These are phyloP conservation scores for Trichonephila clavata DNA, from an alignment of 1,140 invertebrate genomes.

Conservation along the genomic window DNA sequence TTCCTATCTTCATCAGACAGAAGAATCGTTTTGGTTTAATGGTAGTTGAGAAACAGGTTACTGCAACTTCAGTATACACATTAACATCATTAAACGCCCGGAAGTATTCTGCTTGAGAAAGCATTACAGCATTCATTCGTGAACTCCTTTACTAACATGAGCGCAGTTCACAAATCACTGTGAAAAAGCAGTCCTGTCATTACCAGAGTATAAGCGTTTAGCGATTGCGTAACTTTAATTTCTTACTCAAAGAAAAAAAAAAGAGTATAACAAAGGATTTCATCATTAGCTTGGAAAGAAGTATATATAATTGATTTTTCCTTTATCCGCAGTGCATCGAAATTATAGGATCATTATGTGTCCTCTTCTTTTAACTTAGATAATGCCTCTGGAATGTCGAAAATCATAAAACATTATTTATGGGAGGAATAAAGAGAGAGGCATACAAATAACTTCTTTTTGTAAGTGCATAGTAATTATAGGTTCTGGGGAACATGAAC, in stretches of 20 bases:
- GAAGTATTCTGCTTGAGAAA: slow-evolving; percentile 44
- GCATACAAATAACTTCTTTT: slow-evolving; percentile 26
- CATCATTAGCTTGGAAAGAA: slow-evolving; percentile 36
- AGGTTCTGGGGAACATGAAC: not conserved
- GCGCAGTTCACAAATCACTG: slow-evolving; percentile 1
- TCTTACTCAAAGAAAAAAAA: slow-evolving; percentile 1
- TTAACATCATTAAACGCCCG: slow-evolving; percentile 40
- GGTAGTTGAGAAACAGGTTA: not conserved
- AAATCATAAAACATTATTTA: slow-evolving; percentile 61
- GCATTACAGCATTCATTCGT: slow-evolving; percentile 30
- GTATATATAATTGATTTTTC: slow-evolving; percentile 54
- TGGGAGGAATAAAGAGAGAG: slow-evolving; percentile 34
- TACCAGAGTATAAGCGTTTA: slow-evolving; percentile 51
- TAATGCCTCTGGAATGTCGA: slow-evolving; percentile 44
- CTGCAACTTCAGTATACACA: not conserved
- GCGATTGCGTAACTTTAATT: slow-evolving; percentile 49
- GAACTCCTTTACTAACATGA: slow-evolving; percentile 27
- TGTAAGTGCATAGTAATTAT: slow-evolving; percentile 25
- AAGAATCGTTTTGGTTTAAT: not conserved
- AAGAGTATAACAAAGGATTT: not conserved
- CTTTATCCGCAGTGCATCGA: slow-evolving; percentile 41
- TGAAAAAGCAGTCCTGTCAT: slow-evolving; percentile 33
- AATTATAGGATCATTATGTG: slow-evolving; percentile 53
- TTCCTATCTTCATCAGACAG: not conserved
- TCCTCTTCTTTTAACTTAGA: not conserved